Base-by-base conservation (phyloP, 2,113 vertebrate genomes). In the Pituophis catenifer region DNA sequence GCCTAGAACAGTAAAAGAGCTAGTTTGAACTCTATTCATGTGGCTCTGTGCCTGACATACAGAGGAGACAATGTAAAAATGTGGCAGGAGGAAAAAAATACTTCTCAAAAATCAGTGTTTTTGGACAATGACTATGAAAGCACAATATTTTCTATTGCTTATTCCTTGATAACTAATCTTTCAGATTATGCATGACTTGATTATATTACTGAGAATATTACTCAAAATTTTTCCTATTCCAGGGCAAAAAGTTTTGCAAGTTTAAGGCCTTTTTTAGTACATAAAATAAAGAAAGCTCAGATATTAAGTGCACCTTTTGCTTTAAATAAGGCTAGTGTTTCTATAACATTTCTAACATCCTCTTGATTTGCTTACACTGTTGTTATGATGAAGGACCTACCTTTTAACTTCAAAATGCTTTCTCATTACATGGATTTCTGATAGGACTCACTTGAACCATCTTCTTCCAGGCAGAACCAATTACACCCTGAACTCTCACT, bases 401-500 rank as follows among this genome's bases (percentile, higher is more conserved):
- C 59, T 89, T 92, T 92, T 75, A 88, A 92, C 52, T 65, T 55
- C 87, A 59, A 92, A 92, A 75, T 55, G 91, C 24, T 62, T 92
- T 65, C 23, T 92, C 59, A 89, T 92, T 92, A 89, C 87, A 59
- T 88, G 52, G 59, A 65, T 24, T 75, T 92, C 91, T 92, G 88
- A 88, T 70, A 88, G 58, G n/a, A 88, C 88, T 70, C 91, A 88
- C 86, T 87, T 92, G 86, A 70, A 70, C n/a, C 2, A 52, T 92
- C 87, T 91, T 89, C 52, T 92, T 33, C 19, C 87, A 89, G 87
- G 59, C 33, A 70, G 91, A 65, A 75, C 91, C 91, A 92, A 89
- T 92, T 92, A 92, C 59, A 87, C 53, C 7, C n/a, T 92, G 91
- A 92, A 92, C 91, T 92, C 59, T 89, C 52, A 54, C 62, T 89